Conservation (phyloP, 2,797 vertebrate species). For the Brotogeris chrysoptera region DNA sequence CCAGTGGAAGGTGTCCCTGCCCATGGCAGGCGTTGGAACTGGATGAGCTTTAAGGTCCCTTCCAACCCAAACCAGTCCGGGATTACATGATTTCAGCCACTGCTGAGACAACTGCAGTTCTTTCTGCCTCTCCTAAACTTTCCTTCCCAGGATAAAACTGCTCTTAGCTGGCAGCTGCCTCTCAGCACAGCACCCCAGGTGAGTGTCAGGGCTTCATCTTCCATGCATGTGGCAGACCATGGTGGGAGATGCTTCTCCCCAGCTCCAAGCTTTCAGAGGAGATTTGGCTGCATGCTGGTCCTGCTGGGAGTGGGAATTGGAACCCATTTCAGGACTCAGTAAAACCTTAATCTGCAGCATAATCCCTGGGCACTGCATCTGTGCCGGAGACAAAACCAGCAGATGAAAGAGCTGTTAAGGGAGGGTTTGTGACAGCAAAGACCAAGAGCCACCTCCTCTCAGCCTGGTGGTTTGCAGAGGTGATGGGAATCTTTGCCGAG, state of each 20-base stretch:
- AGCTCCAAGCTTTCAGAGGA: background rate
- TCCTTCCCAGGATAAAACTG: background rate
- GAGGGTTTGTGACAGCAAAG: background rate
- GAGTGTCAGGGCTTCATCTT: background rate
- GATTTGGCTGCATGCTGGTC: background rate
- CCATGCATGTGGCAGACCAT: rapidly evolving
- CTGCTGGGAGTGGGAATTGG: background rate
- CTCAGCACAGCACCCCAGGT: background rate
- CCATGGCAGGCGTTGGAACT: background rate
- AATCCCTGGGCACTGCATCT: conserved; percentile 30
- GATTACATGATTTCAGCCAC: background rate
- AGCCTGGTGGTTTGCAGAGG: background rate
- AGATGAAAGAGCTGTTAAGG: background rate
- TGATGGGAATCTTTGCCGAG: rapidly evolving
- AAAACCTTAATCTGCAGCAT: conserved; percentile 51
- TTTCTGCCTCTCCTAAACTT: background rate
- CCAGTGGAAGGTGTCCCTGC: background rate
- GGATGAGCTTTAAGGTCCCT: background rate
- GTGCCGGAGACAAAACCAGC: background rate
- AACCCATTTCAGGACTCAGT: background rate
- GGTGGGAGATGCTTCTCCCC: background rate
- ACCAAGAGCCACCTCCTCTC: background rate
- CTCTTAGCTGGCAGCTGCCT: background rate
- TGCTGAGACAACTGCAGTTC: background rate
- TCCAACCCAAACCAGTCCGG: background rate